phyloP scores from a whole-genome alignment of 2,113 vertebrate genomes.

The Glaucomys volans region DNA sequence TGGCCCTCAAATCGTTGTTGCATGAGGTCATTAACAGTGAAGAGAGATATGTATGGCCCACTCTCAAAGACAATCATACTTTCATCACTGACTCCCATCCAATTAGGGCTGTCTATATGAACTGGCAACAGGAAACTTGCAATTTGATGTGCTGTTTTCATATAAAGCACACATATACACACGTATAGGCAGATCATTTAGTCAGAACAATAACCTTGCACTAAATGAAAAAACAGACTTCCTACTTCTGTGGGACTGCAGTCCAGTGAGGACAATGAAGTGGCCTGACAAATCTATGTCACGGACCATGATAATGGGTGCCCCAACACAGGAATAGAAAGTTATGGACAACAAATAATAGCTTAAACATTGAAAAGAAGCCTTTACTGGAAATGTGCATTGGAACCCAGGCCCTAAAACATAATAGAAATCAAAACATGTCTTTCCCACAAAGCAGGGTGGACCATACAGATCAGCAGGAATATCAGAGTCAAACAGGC shows the following conservation, averaged over 20 bases:
- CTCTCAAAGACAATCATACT: neutral
- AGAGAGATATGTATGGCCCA: neutral
- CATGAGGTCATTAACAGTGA: neutral
- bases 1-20: neutral
- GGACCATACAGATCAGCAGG: neutral
- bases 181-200: neutral
- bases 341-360: neutral
- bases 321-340: neutral
- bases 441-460: neutral
- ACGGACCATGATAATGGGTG: neutral
- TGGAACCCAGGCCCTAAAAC: neutral
- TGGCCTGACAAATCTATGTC: neutral
- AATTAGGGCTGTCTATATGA: accelerated
- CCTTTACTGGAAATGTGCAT: neutral
- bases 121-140: neutral
- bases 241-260: neutral
- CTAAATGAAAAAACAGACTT: neutral
- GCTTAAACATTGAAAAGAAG: neutral
- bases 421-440: neutral
- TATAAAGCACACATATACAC: neutral
- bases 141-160: neutral
- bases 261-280: neutral
- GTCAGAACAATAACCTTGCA: neutral
- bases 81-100: neutral
- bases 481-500: no score